Conservation (phyloP, 2,797 vertebrate genomes). For the Galaxias olidus region DNA sequence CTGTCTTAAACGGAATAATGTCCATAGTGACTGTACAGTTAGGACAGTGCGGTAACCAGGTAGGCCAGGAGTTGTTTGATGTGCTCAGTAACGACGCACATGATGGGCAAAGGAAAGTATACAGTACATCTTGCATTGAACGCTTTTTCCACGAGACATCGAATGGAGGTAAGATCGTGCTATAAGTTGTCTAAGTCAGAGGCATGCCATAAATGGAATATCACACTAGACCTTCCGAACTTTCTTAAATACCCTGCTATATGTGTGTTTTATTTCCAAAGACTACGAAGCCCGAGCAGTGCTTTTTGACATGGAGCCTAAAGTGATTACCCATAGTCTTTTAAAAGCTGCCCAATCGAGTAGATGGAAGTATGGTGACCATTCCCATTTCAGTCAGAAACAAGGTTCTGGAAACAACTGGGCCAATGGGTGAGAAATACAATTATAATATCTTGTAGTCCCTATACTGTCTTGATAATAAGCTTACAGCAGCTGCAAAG, state of each 20-base stretch:
- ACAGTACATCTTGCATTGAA: constrained; percentile 75
- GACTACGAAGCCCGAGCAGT: constrained; percentile 84
- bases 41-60: constrained; percentile 97
- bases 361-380: constrained; percentile 83
- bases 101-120: constrained; percentile 67
- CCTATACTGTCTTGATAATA: too few species aligned
- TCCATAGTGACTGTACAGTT: constrained; percentile 90
- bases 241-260: too few species aligned
- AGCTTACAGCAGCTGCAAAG: too few species aligned
- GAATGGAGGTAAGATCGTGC: constrained; percentile 73
- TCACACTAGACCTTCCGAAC: too few species aligned
- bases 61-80: constrained; percentile 86
- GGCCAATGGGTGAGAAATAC: constrained; percentile 89
- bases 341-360: constrained; percentile 77
- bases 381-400: constrained; percentile 88
- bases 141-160: constrained; percentile 83
- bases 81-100: constrained; percentile 73
- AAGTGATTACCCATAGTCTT: constrained; percentile 88
- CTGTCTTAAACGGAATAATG: constrained; percentile 66
- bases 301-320: constrained; percentile 96
- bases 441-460: too few species aligned
- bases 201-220: too few species aligned
- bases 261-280: constrained; percentile 44
- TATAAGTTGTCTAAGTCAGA: too few species aligned
- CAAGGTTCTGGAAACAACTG: constrained; percentile 98